Base-by-base conservation (phyloP, 1,140 invertebrate genomes). In the Drosophila navojoa region DNA sequence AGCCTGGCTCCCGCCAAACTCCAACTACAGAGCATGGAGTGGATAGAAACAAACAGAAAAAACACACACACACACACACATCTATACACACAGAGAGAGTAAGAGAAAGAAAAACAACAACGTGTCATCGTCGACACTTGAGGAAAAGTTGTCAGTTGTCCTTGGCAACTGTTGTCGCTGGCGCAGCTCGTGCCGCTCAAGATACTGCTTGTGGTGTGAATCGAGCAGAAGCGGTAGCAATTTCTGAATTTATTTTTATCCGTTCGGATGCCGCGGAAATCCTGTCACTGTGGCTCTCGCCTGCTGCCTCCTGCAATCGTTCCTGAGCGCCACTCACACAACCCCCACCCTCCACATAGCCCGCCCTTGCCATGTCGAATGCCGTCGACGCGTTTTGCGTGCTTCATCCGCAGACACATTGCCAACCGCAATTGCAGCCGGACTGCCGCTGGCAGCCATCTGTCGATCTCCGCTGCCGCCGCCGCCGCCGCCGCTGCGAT, bases 221-320 rank as follows among this genome's bases (percentile, higher is more conserved):
- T 42, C 29, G 66, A 35, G 68, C 53, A 77, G 79, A 77, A 89
- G 52, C 82, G 82, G 84, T 82, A 82, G 79, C 84, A 87, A 87
- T 89, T 87, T 82, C 77, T 89, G 84, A 79, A 89, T 84, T 87
- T 87, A 87, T 89, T 84, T 87, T 89, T 80, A 89, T 87, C 77
- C 73, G 47, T 77, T 60, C 77, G 84, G 71, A 77, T 84, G 73
- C 82, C 82, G 82, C 84, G 84, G 84, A 87, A 87, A 89, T 87
- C 84, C 82, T 87, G 69, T 57, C 64, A 60, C 62, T 66, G 73
- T 49, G 58, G 52, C 40, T 45, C 22, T 13, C 42, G 22, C 42
- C 71, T 29, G 0, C 38, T n/a, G 38, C 54, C 38, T 15, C 54
- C 38, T 15, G 38, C 38, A 27, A 0, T 7, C 4, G 3, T 38